These are phyloP conservation scores for Apodemus speciosus DNA, from an alignment of 2,113 vertebrate species.

Conservation along the genomic window DNA sequence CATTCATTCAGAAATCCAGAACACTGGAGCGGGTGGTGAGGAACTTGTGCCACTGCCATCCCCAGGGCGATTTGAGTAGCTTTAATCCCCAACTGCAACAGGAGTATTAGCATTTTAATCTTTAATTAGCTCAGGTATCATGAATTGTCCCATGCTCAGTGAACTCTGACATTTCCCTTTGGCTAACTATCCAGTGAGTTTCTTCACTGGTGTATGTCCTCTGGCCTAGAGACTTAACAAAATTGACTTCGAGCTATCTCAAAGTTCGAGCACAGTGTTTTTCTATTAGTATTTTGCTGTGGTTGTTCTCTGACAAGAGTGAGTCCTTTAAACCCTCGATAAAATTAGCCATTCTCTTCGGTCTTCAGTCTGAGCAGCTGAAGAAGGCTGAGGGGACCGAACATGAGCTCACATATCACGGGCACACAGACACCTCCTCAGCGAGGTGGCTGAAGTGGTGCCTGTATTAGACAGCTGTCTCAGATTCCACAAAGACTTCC, in stretches of 20 bases:
- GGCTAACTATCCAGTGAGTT: neutral
- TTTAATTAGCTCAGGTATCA: conserved; percentile 6
- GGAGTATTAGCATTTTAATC: conserved; percentile 12
- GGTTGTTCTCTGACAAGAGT: conserved; percentile 33
- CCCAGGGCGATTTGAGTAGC: too few relatives aligned
- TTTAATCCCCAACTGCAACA: too few relatives aligned
- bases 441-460: neutral
- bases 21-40: too few relatives aligned
- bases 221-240: neutral
- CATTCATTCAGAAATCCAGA: too few relatives aligned
- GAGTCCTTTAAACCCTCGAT: neutral
- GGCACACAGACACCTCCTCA: neutral
- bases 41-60: too few relatives aligned
- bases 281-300: neutral
- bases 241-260: conserved; percentile 14
- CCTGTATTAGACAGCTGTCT: neutral
- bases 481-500: neutral
- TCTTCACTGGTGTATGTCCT: neutral
- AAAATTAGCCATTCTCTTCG: neutral
- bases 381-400: conserved; percentile 24
- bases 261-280: neutral
- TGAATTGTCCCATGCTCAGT: neutral
- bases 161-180: conserved; percentile 11
- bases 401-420: neutral
- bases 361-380: neutral